Conservation (phyloP, 2,113 vertebrate genomes). For the Podocnemis expansa region DNA sequence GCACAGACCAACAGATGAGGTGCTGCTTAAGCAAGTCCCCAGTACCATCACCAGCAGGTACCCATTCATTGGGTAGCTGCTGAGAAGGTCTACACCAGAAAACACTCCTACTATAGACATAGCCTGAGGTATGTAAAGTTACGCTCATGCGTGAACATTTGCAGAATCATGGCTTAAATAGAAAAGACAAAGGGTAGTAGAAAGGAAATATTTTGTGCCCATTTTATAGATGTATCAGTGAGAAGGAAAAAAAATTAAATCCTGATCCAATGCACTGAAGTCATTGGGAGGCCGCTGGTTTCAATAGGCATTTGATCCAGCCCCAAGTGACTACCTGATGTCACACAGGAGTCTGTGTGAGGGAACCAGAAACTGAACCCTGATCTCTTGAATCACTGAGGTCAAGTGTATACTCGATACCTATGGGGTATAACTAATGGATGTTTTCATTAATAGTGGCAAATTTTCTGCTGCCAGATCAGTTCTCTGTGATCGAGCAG, state of each 20-base stretch:
- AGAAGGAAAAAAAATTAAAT: not conserved
- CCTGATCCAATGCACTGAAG: not conserved
- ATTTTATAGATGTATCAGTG: not conserved
- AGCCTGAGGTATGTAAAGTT: not conserved
- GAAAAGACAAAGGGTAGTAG: slow-evolving; percentile 10
- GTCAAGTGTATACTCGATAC: too few species aligned
- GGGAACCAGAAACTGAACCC: not conserved
- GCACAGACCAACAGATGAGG: too few species aligned
- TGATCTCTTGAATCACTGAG: too few species aligned
- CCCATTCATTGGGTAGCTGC: too few species aligned
- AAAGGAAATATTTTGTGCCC: not conserved
- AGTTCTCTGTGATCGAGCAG: too few species aligned
- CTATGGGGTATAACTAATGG: too few species aligned
- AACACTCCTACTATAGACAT: not conserved
- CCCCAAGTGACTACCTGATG: not conserved
- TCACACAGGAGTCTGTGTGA: not conserved
- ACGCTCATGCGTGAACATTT: not conserved
- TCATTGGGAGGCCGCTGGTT: not conserved
- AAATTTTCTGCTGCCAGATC: too few species aligned
- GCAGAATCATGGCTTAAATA: not conserved
- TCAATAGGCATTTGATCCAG: not conserved
- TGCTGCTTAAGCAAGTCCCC: too few species aligned
- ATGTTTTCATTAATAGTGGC: too few species aligned
- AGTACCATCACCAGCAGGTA: too few species aligned
- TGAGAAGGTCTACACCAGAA: too few species aligned